phyloP scores from a whole-genome alignment of 1,140 invertebrate genomes.

The Psilanteris sp. region DNA sequence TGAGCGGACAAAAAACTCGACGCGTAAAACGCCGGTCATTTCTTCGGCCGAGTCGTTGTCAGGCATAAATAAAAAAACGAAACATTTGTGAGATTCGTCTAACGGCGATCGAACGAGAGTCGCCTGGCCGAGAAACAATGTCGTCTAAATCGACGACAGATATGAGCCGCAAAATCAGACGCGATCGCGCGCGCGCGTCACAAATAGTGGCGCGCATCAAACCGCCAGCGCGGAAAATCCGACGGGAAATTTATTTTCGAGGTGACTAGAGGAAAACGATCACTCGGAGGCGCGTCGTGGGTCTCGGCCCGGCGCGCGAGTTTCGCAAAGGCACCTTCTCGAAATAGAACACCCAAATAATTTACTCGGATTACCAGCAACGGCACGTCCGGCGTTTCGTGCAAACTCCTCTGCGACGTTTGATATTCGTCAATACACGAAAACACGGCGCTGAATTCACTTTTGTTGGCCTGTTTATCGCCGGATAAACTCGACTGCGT shows the following conservation, averaged over 20 bases:
- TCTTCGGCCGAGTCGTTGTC: too few relatives aligned
- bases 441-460: constrained; percentile 16
- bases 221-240: constrained; percentile 63
- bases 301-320: constrained; percentile 71
- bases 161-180: too few relatives aligned
- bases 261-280: constrained; percentile 65
- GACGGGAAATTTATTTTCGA: constrained; percentile 68
- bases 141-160: too few relatives aligned
- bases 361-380: constrained; percentile 79
- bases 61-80: too few relatives aligned
- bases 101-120: too few relatives aligned
- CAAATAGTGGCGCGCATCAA: constrained; percentile 51
- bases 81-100: too few relatives aligned
- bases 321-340: constrained; percentile 81
- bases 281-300: constrained; percentile 62
- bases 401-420: constrained; percentile 42
- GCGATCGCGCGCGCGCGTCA: constrained; percentile 19
- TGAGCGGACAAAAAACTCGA: too few relatives aligned
- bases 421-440: constrained; percentile 54
- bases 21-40: too few relatives aligned
- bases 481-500: too few relatives aligned
- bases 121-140: too few relatives aligned
- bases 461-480: constrained; percentile 3
- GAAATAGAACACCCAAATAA: constrained; percentile 81
- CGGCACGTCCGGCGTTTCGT: constrained; percentile 66